Evolutionary conservation across 2,113 vertebrate species (phyloP).

Genomic region (Burhinus oedicnemus): DNA sequence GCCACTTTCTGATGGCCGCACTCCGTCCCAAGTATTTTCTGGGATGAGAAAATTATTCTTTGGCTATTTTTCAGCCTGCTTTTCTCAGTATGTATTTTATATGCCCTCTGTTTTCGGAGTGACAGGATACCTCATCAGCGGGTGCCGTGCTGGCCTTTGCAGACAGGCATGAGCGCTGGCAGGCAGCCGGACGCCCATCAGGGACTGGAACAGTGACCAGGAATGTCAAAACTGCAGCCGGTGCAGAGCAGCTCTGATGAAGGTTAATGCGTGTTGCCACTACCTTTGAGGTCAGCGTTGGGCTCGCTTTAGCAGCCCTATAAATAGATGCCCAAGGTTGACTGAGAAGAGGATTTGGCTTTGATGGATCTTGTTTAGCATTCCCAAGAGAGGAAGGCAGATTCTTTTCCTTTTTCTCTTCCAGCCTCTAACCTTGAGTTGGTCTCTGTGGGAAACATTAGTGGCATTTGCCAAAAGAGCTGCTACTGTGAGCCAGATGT

Average conservation of each 20-base stretch:
- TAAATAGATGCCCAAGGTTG: slow-evolving; percentile 51
- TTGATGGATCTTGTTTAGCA: not conserved
- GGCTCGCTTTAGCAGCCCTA: slow-evolving; percentile 25
- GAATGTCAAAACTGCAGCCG: not conserved
- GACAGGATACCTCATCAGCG: not conserved
- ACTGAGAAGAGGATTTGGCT: slow-evolving; percentile 33
- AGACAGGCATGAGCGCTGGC: not conserved
- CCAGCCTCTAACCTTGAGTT: slow-evolving; percentile 11
- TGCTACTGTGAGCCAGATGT: not conserved
- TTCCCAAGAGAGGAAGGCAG: slow-evolving; percentile 24
- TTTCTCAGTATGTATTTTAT: not conserved
- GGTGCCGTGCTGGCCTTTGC: not conserved
- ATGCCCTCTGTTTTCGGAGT: not conserved
- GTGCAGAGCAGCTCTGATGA: not conserved
- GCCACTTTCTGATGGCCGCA: not conserved
- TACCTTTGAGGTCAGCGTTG: slow-evolving; percentile 27
- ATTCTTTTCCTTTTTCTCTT: slow-evolving; percentile 25
- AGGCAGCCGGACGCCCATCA: not conserved
- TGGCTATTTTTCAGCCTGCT: not conserved
- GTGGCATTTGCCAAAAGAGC: not conserved
- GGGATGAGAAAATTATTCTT: not conserved
- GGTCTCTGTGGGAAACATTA: slow-evolving; percentile 8
- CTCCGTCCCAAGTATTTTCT: not conserved
- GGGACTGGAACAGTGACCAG: not conserved
- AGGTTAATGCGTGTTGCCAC: not conserved